Base-by-base conservation (phyloP, 2,888 invertebrate species). In the Catocala sponsa region DNA sequence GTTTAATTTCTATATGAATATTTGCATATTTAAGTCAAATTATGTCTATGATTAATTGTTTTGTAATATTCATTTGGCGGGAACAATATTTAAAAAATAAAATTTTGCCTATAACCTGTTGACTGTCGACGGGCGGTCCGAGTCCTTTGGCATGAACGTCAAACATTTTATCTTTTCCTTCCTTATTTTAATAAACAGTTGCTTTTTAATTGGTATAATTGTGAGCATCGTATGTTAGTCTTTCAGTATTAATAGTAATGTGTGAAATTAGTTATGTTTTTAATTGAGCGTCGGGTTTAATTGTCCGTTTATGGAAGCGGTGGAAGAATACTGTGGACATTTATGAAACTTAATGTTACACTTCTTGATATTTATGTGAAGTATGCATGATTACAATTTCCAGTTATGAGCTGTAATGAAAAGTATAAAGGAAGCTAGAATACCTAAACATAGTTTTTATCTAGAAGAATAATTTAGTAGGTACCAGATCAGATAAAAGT, bases 61-160 rank as follows among this genome's bases (percentile, higher is more conserved):
- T 82, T 85, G 59, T 78, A 78, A 81, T 78, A 83, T 80, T 83
- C 65, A 82, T 83, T 83, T 82, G 81, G 70, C 79, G 73, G 59
- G 49, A 50, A 50, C 53, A 53, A 58, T 50, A 56, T 64, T 63
- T 63, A 64, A 66, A 59, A 60, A 64, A 67, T 55, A 59, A 68
- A 69, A 55, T 65, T 70, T 70, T 68, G 56, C 56, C 67, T 62
- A 10, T 58, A 74, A 79, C 71, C 70, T 65, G 56, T 57, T 67
- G 35, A 60, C 13, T 15, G 44, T 0, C 80, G 54, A 57, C 77
- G 63, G 76, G 81, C 68, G 60, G 59, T 38, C 42, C 64, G 53
- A 44, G 59, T 52, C 47, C 46, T 59, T 50, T 47, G 35, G 33
- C 43, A 57, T 2, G 38, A 25, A 6, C 2, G 4, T 1, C 10